These are phyloP conservation scores for Sigmodon hispidus DNA, from an alignment of 2,113 vertebrate species.

Conservation along the genomic window DNA sequence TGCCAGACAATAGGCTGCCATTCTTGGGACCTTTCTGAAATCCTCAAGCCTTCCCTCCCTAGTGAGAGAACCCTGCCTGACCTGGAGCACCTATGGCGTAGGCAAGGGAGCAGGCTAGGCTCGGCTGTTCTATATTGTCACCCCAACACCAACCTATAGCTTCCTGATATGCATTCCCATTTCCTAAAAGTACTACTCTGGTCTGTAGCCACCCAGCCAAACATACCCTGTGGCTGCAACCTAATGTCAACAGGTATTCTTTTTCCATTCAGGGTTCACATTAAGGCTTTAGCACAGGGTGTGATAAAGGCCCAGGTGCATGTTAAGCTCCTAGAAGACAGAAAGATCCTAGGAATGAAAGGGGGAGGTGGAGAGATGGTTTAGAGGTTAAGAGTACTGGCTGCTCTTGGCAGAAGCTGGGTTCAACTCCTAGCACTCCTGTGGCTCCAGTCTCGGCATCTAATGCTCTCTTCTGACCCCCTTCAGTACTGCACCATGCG, in stretches of 20 bases:
- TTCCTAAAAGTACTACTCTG: neutral
- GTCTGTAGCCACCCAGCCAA: rapidly evolving
- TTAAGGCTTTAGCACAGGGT: neutral
- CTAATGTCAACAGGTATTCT: neutral
- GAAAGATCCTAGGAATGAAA: neutral
- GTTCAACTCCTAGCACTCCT: neutral
- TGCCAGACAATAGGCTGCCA: neutral
- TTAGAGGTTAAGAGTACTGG: neutral
- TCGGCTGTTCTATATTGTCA: neutral
- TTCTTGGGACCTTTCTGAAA: neutral
- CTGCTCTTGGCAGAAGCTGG: neutral
- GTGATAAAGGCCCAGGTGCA: neutral
- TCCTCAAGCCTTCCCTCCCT: neutral
- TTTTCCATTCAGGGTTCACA: neutral
- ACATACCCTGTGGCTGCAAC: neutral
- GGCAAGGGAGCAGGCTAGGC: neutral
- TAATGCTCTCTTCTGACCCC: neutral
- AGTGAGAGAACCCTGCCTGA: neutral
- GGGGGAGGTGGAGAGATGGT: too few species aligned
- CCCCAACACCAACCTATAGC: neutral
- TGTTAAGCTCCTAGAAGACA: neutral
- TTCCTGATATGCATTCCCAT: rapidly evolving
- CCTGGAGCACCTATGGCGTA: rapidly evolving
- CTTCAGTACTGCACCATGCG: neutral
- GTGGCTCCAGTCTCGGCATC: neutral